Evolutionary conservation across 1,140 invertebrate genomes (phyloP).

Genomic region (Papilio xuthus): DNA sequence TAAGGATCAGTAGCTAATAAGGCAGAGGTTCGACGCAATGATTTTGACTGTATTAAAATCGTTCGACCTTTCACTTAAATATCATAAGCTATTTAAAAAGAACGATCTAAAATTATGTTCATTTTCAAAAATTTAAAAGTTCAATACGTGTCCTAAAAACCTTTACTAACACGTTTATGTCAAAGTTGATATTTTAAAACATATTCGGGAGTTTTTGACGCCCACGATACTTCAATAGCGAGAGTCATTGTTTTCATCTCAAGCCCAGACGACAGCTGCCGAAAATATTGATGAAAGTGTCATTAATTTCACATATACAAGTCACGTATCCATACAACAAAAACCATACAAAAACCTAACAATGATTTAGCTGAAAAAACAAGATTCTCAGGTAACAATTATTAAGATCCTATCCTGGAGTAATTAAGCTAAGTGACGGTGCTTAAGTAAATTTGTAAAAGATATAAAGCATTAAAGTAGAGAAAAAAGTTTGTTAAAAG

Average conservation of each 20-base stretch:
- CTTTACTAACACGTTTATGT: neutral
- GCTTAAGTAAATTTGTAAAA: neutral
- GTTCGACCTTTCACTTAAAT: neutral
- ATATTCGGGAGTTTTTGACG: neutral
- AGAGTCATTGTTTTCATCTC: slow-evolving; percentile 4
- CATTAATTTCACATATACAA: slow-evolving; percentile 21
- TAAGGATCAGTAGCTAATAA: neutral
- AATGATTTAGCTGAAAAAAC: no score
- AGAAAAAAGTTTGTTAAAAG: slow-evolving; percentile 1
- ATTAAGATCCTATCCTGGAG: no score
- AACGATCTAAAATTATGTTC: neutral
- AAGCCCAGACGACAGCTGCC: neutral
- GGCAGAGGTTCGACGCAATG: neutral
- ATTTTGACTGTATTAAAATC: no score
- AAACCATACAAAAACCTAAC: no score
- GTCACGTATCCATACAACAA: neutral
- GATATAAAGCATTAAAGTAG: neutral
- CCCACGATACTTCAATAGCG: neutral
- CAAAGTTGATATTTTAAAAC: slow-evolving; percentile 15
- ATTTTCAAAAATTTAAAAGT: neutral
- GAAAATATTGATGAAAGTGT: slow-evolving; percentile 16
- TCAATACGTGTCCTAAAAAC: neutral
- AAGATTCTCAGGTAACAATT: no score
- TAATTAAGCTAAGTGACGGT: neutral
- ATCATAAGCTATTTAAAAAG: neutral